Percentiles rank a stretch among this genome's conserved stretches.
Evolutionary conservation across 2,113 vertebrate genomes (phyloP).

Genomic region (Procavia capensis): DNA sequence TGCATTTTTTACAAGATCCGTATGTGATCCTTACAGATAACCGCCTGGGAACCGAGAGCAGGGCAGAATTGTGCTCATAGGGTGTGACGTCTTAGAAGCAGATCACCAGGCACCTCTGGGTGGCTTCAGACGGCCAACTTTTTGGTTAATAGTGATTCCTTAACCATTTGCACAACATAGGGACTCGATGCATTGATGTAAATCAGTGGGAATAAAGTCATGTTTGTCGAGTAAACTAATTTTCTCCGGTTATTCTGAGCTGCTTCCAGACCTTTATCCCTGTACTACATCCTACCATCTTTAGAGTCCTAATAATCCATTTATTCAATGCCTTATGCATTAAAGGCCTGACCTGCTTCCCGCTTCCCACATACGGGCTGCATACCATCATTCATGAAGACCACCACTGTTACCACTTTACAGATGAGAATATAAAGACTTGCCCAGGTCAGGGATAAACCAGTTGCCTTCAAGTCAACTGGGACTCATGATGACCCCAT

Average conservation of each 20-base stretch:
- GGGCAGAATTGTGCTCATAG: not conserved
- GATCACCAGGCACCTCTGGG: not conserved
- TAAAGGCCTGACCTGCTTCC: not conserved
- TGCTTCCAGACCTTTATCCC: not conserved
- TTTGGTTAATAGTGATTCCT: not conserved
- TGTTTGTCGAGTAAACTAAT: not conserved
- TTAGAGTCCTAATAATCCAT: not conserved
- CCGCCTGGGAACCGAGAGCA: no score
- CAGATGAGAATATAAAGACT: not conserved
- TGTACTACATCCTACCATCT: accelerated
- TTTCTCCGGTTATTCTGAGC: not conserved
- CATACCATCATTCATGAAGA: not conserved
- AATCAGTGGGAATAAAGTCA: not conserved
- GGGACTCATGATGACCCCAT: not conserved
- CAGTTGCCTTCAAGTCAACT: not conserved
- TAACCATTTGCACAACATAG: no score
- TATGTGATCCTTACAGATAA: no score
- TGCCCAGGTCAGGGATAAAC: not conserved
- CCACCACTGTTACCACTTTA: not conserved
- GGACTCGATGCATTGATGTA: not conserved
- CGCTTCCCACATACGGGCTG: no score
- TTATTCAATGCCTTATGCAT: not conserved
- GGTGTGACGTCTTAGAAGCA: not conserved
- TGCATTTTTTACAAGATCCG: no score
- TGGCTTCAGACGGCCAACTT: not conserved